Percentiles rank a stretch among this genome's conserved stretches.
These are phyloP conservation scores for Diachrysia chrysitis DNA, from an alignment of 2,888 invertebrate genomes.

Conservation along the genomic window DNA sequence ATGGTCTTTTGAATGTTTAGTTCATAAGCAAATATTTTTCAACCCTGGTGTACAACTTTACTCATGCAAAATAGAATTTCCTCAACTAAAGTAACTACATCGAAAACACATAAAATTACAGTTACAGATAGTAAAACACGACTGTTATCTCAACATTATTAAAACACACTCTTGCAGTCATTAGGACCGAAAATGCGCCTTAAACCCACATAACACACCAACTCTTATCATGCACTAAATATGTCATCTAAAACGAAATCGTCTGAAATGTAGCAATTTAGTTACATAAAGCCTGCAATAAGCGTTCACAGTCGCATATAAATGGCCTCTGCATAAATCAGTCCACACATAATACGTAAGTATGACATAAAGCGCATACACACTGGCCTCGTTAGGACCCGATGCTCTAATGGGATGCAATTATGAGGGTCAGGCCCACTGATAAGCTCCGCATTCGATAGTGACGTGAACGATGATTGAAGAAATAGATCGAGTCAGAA, in stretches of 20 bases:
- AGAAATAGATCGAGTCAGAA: constrained; percentile 3
- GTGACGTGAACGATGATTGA: constrained; percentile 39
- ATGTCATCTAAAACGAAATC: constrained; percentile 46
- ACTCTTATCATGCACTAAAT: constrained; percentile 31
- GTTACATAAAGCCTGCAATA: constrained; percentile 48
- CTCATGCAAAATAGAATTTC: not conserved
- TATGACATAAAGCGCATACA: constrained; percentile 46
- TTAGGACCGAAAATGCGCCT: not conserved
- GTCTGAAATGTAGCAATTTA: constrained; percentile 42
- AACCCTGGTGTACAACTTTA: not conserved
- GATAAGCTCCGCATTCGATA: constrained; percentile 61
- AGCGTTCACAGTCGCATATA: constrained; percentile 39
- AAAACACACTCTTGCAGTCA: not conserved
- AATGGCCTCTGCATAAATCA: constrained; percentile 48
- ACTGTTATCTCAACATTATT: constrained; percentile 1
- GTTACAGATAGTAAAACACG: not conserved
- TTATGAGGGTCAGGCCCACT: constrained; percentile 63
- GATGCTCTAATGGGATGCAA: constrained; percentile 59
- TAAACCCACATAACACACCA: constrained; percentile 5
- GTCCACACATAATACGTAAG: constrained; percentile 38
- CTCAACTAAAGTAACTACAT: not conserved
- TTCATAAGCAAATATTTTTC: not conserved
- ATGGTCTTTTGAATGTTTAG: not conserved
- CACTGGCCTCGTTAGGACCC: constrained; percentile 61
- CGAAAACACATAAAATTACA: not conserved